phyloP scores from a whole-genome alignment of 2,113 vertebrate species.

The Empidonax alnorum region DNA sequence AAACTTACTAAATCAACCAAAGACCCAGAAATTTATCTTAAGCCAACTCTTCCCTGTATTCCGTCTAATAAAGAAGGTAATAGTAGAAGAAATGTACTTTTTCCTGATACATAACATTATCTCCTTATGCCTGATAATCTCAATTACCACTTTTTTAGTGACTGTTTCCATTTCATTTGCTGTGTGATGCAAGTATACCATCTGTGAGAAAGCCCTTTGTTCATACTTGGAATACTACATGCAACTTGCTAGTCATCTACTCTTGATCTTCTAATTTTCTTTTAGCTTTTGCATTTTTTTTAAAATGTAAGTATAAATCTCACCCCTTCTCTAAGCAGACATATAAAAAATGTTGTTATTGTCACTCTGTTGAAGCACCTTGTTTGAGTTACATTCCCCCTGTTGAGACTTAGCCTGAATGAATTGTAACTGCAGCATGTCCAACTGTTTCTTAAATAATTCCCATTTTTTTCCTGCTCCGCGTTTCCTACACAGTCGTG shows the following conservation, averaged over 20 bases:
- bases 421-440: slow-evolving; percentile 35
- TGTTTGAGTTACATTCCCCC: slow-evolving; percentile 40
- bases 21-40: neutral
- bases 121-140: neutral
- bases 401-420: slow-evolving; percentile 61
- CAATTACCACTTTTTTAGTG: neutral
- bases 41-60: neutral
- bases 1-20: neutral
- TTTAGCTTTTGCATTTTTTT: neutral
- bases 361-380: slow-evolving; percentile 24
- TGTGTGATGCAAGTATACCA: neutral
- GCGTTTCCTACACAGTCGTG: slow-evolving; percentile 9
- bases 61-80: neutral
- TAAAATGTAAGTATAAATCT: neutral
- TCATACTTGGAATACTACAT: neutral
- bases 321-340: neutral
- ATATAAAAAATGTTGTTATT: slow-evolving; percentile 42
- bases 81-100: neutral
- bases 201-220: neutral
- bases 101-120: neutral
- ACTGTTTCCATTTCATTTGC: neutral
- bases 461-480: slow-evolving; percentile 61
- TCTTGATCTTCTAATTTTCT: slow-evolving; percentile 46
- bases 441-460: slow-evolving; percentile 73
- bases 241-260: neutral